A percentile compares a stretch with the other conserved stretches of the same genome.
phyloP scores from a whole-genome alignment of 2,797 vertebrate genomes.

The Artibeus jamaicensis region DNA sequence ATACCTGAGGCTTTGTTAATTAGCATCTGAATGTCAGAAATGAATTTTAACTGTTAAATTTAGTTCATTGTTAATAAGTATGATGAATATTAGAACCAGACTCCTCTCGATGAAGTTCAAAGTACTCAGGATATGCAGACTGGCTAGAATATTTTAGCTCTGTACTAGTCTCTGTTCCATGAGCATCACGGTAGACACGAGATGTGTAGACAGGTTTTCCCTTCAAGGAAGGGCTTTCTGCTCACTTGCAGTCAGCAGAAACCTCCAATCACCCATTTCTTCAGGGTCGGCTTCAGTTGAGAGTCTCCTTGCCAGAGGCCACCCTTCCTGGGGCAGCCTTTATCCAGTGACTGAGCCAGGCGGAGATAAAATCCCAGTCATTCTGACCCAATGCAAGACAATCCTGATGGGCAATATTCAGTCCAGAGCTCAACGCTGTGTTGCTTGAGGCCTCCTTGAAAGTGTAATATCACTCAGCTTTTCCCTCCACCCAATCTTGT shows the following conservation, averaged over 20 bases:
- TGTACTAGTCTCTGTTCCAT: not conserved
- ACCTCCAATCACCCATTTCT: not conserved
- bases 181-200: not conserved
- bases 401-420: not conserved
- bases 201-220: too few relatives aligned
- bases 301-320: not conserved
- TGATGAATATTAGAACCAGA: not conserved
- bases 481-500: not conserved
- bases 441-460: not conserved
- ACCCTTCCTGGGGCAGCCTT: not conserved
- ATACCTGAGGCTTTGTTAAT: constrained; percentile 10
- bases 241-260: not conserved
- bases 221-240: not conserved
- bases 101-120: not conserved
- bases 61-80: constrained; percentile 13
- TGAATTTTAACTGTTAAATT: constrained; percentile 49
- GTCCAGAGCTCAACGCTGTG: not conserved
- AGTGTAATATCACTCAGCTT: not conserved
- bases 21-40: constrained; percentile 26
- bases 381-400: not conserved
- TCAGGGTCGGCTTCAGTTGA: not conserved
- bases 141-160: not conserved
- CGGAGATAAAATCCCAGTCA: not conserved
- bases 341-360: not conserved
- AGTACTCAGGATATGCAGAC: not conserved